Conservation (phyloP, 1,140 invertebrate species). For the Philaenus spumarius region DNA sequence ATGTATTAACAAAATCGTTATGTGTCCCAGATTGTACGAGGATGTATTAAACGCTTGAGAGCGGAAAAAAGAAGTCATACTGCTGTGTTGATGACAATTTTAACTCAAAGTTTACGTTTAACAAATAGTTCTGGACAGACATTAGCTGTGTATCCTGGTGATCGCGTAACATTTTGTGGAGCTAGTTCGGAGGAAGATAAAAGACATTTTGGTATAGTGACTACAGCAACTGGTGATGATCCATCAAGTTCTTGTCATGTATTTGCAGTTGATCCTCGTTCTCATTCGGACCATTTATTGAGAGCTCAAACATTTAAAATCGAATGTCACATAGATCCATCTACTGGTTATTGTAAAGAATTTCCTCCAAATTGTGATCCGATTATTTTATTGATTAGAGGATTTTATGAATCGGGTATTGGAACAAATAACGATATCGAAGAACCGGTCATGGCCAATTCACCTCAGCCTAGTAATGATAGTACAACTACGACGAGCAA, state of each 20-base stretch:
- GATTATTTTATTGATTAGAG: constrained; percentile 61
- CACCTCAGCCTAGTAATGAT: constrained; percentile 73
- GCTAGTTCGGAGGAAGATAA: constrained; percentile 84
- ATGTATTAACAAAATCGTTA: too few relatives aligned
- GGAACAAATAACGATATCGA: constrained; percentile 34
- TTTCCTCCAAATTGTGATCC: constrained; percentile 85
- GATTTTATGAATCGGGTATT: constrained; percentile 43
- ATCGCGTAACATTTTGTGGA: constrained; percentile 82
- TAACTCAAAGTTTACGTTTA: constrained; percentile 67
- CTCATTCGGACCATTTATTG: constrained; percentile 70
- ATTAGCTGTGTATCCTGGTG: constrained; percentile 76
- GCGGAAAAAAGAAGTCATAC: constrained; percentile 85
- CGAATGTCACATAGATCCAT: constrained; percentile 62
- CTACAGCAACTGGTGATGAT: constrained; percentile 51
- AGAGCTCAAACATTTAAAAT: constrained; percentile 71
- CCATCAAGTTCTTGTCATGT: constrained; percentile 89
- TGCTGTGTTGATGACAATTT: constrained; percentile 77
- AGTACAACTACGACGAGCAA: constrained; percentile 82
- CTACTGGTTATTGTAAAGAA: constrained; percentile 67
- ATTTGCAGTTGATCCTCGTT: constrained; percentile 86
- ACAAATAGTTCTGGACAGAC: constrained; percentile 51
- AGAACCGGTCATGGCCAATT: constrained; percentile 50
- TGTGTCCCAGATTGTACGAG: constrained; percentile 52
- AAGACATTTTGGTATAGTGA: constrained; percentile 87
- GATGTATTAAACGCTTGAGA: constrained; percentile 80